A percentile compares a stretch with the other conserved stretches of the same genome.
phyloP scores from a whole-genome alignment of 1,140 invertebrate genomes.

The Drosophila ironensis region DNA sequence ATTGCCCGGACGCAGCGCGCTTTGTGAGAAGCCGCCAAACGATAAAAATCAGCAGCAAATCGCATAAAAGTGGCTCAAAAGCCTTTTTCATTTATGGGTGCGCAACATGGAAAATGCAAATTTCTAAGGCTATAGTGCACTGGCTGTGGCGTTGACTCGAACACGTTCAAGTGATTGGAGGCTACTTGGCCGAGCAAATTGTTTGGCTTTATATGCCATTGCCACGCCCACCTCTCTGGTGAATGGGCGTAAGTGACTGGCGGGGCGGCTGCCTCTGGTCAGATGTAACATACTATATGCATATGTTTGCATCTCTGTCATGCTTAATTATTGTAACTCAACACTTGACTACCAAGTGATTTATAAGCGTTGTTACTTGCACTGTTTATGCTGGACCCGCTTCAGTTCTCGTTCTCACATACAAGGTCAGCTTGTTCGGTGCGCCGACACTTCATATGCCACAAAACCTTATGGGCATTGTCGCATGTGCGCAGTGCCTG shows the following conservation, averaged over 20 bases:
- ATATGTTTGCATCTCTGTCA: slow-evolving; percentile 25
- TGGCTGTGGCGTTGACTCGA: slow-evolving; percentile 5
- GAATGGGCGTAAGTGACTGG: slow-evolving; percentile 32
- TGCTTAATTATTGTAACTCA: slow-evolving; percentile 64
- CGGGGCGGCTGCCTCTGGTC: neutral
- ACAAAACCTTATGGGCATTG: slow-evolving; percentile 8
- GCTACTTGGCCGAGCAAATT: slow-evolving; percentile 24
- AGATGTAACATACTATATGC: neutral
- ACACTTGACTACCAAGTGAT: slow-evolving; percentile 62
- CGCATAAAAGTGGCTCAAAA: slow-evolving; percentile 19
- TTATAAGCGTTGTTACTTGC: slow-evolving; percentile 41
- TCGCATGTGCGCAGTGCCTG: slow-evolving; percentile 37
- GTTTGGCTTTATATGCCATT: slow-evolving; percentile 38
- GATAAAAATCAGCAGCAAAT: slow-evolving; percentile 65
- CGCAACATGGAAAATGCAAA: slow-evolving; percentile 22
- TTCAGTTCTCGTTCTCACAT: slow-evolving; percentile 12
- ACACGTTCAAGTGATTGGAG: slow-evolving; percentile 27
- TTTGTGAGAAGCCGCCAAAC: slow-evolving; percentile 62
- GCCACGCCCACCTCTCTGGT: slow-evolving; percentile 40
- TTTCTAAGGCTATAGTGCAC: slow-evolving; percentile 21
- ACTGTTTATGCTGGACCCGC: slow-evolving; percentile 20
- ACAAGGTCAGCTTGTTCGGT: slow-evolving; percentile 41
- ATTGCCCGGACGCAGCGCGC: slow-evolving; percentile 24
- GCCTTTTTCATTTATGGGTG: neutral
- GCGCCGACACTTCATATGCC: slow-evolving; percentile 3